Evolutionary conservation across 2,888 invertebrate genomes (phyloP), one percentile per base, ranked within the genome.

Genomic region (Leucophenga montana): DNA sequence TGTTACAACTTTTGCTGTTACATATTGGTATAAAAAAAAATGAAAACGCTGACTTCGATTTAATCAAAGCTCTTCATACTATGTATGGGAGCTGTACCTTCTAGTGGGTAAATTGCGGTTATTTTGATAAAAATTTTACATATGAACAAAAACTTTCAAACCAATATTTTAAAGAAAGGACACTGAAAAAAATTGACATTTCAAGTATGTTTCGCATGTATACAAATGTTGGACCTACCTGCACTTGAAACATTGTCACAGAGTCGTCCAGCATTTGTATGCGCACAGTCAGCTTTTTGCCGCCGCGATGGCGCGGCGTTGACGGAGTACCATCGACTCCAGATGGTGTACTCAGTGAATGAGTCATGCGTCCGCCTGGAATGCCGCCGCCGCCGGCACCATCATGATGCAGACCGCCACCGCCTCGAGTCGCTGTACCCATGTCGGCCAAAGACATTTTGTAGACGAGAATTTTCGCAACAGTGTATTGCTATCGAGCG

Each of bases 231-330:
- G 11, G 50, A 50, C 91, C 89, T 87, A 96, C 96, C 94, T 96
- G 96, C 78, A 96, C 94, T 92, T 96, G 96, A 90, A 96, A 96
- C 91, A 96, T 94, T 79, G 95, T 95, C 86, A 95, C 91, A 67
- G 94, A 92, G 89, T 96, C 96, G 88, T 96, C 96, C 78, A 96
- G 90, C 96, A 96, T 96, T 89, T 95, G 95, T 69, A 96, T 94
- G 79, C 95, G 91, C 75, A 96, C 93, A 68, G 95, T 95, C 75
- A 96, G 91, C 93, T 96, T 96, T 89, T 96, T 96, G 86, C 96
- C 96, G 85, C 95, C 95, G 84, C 94, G 95, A 78, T 95, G 94
- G 77, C 94, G 91, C 67, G 95, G 94, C 75, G 95, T 94, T 74
- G 94, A 91, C 75, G 90, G 90, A 67, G 89, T 87, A 18, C 88